Evolutionary conservation across 2,888 invertebrate genomes (phyloP), one percentile per base, ranked within the genome.

Genomic region (Cryptocheilus praepositus): DNA sequence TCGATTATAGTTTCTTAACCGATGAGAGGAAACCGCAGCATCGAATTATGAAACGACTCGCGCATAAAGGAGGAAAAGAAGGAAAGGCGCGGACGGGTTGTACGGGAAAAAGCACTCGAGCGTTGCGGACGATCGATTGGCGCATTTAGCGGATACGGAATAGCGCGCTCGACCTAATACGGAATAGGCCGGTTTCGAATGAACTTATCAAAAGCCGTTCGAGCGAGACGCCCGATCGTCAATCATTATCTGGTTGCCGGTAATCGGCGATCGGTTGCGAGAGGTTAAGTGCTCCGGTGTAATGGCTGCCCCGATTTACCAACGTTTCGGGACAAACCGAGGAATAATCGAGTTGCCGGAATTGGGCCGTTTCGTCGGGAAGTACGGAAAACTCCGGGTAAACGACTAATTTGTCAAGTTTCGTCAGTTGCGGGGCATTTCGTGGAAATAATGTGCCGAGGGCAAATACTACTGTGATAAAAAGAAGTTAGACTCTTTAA

Each of bases 211-310:
- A 64, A 64, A 73, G 44, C 44, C 64, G 61, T 5, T 62, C 58
- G 61, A 64, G 71, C 74, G 70, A 71, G 56, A 73, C 69, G 58
- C 45, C 44, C 54, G 61, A 73, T 68, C 66, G 64, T 70, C 64
- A 76, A 79, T 79, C 73, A 74, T 79, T 79, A 76, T 73, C 76
- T 62, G 54, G 55, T 67, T 61, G 70, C 63, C 21, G 53, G 71
- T 70, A 71, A 79, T 74, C 76, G 71, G 54, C 62, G 71, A 63
- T 67, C 64, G 56, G 46, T 74, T 57, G 71, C 64, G 59, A 76
- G 71, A 68, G 78, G 76, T 78, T 76, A 79, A 78, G 64, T 67
- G 72, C 63, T 58, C 65, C 49, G 19, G 58, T 25, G 54, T 53
- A 64, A 65, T 69, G 54, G n/a, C 66, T 59, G 13, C 36, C 3